These are phyloP conservation scores for Nebria salina DNA, from an alignment of 2,888 invertebrate species.

Conservation along the genomic window DNA sequence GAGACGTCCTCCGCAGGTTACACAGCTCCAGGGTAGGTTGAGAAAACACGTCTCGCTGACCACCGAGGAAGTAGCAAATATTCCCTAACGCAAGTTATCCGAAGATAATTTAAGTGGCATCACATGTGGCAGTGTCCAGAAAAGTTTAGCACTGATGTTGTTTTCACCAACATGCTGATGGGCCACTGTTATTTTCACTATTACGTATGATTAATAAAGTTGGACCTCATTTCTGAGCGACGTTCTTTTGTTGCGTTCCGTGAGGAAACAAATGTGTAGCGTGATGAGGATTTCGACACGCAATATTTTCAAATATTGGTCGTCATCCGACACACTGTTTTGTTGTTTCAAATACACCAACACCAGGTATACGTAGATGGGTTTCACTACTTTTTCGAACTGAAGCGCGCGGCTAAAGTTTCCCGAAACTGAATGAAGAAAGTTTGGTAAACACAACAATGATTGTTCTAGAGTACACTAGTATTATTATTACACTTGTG, in stretches of 20 bases:
- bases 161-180: constrained; percentile 8
- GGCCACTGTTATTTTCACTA: background rate
- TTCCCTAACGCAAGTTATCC: constrained; percentile 3
- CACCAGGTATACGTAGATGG: no score
- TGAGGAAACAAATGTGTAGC: constrained; percentile 45
- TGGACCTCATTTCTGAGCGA: constrained; percentile 5
- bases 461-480: no score
- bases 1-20: constrained; percentile 25
- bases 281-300: constrained; percentile 53
- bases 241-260: constrained; percentile 21
- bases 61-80: background rate
- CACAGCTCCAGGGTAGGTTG: constrained; percentile 27
- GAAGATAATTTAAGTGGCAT: constrained; percentile 4
- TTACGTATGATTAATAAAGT: background rate
- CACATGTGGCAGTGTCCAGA: background rate
- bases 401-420: no score
- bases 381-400: no score
- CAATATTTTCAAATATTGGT: constrained; percentile 40
- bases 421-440: no score
- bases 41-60: constrained; percentile 15
- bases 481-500: no score
- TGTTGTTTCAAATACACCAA: no score
- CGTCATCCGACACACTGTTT: background rate
- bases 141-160: constrained; percentile 3
- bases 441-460: no score